Evolutionary conservation across 1,140 invertebrate species (phyloP), one percentile per base, ranked within the genome.

Genomic region (Drosophila quadrilineata): DNA sequence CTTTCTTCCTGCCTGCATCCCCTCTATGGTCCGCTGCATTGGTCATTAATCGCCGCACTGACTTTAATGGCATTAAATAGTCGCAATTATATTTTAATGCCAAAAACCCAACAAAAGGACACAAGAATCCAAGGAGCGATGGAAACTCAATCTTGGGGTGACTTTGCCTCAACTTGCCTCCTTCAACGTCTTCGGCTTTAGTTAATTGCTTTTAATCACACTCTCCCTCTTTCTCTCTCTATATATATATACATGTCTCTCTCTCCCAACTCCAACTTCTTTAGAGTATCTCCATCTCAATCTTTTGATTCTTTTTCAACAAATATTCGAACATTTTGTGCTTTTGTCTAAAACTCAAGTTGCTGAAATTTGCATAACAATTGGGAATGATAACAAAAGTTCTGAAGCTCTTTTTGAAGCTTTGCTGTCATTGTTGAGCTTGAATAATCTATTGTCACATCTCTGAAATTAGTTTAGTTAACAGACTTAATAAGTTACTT

Each of bases 61-160:
- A 77, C 79, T 85, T 85, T 74, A 85, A 84, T 85, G 79, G 79
- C 74, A 84, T 84, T 84, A 84, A 85, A 84, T 85, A 84, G 79
- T 75, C 79, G 74, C 79, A 84, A 86, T 84, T 84, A 84, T 84
- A 84, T 79, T 84, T 84, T 75, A 84, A 84, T 84, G 79, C 52
- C 49, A 8, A 71, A 48, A n/a, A n/a, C n/a, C 63, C 54, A 52
- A 38, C 36, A 40, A 26, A 53, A 53, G 28, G 17, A 33, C 21
- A 36, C 33, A 28, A 28, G 14, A 40, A 33, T 26, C 35, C 52
- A 54, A n/a, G n/a, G n/a, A n/a, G n/a, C n/a, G 28, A 22, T 9
- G 16, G 19, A 8, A 19, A n/a, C n/a, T n/a, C n/a, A n/a, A n/a
- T n/a, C n/a, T n/a, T n/a, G n/a, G n/a, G n/a, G n/a, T n/a, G n/a